These are phyloP conservation scores for Sebastes melanostomus DNA, from an alignment of 2,797 vertebrate species.

Conservation along the genomic window DNA sequence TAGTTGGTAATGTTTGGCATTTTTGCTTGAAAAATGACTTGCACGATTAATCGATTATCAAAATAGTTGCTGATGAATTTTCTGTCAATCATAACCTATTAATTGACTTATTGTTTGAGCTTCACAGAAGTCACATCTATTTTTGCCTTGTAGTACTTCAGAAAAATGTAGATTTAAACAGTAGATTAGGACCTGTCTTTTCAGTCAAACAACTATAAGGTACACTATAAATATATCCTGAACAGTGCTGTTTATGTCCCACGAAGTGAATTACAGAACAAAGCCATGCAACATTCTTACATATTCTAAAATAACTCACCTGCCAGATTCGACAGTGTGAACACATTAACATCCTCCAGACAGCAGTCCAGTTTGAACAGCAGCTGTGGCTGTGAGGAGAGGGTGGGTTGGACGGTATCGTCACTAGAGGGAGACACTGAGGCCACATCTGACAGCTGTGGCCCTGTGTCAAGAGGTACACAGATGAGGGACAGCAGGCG, in stretches of 20 bases:
- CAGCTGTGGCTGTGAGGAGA: constrained; percentile 71
- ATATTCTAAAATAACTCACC: constrained; percentile 74
- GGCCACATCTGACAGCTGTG: constrained; percentile 38
- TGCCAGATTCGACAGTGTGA: constrained; percentile 90
- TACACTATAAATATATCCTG: not conserved
- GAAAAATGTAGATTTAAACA: not conserved
- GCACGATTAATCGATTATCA: not conserved
- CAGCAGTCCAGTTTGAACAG: constrained; percentile 91
- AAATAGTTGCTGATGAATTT: not conserved
- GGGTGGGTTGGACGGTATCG: not conserved
- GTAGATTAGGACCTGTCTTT: not conserved
- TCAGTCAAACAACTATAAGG: not conserved
- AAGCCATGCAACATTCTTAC: not conserved
- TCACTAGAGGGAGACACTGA: constrained; percentile 42
- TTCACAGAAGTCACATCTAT: not conserved
- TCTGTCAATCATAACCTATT: not conserved
- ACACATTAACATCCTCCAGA: constrained; percentile 93
- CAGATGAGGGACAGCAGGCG: constrained; percentile 86
- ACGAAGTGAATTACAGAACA: not conserved
- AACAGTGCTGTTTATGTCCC: not conserved
- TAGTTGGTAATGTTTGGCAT: not conserved
- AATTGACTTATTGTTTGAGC: not conserved
- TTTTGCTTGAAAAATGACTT: not conserved
- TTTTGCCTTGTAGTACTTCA: not conserved
- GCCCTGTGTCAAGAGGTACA: constrained; percentile 17